These are phyloP conservation scores for Chromis chromis DNA, from an alignment of 2,797 vertebrate species.

Conservation along the genomic window DNA sequence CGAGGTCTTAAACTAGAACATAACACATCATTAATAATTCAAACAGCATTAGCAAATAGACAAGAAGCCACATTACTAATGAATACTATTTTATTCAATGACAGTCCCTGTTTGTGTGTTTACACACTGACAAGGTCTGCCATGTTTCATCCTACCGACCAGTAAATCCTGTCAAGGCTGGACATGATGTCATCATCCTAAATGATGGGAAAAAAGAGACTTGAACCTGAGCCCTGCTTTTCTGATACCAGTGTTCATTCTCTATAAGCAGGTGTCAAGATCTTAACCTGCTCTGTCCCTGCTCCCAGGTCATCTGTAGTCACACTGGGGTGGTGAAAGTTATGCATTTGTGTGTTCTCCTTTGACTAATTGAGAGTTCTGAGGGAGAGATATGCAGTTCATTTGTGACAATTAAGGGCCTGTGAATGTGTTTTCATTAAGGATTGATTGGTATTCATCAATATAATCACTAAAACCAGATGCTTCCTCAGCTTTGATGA, in stretches of 20 bases:
- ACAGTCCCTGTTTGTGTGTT: conserved; percentile 1
- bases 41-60: conserved; percentile 9
- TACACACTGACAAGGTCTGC: neutral
- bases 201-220: conserved; percentile 8
- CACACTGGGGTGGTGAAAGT: conserved; percentile 16
- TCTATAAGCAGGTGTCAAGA: neutral
- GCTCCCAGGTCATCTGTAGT: neutral
- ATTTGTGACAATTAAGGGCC: conserved; percentile 35
- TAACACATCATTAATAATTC: conserved; percentile 38
- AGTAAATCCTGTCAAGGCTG: conserved; percentile 14
- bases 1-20: conserved; percentile 1
- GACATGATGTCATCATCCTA: conserved; percentile 11
- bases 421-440: conserved; percentile 47
- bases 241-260: neutral
- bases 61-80: neutral
- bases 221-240: conserved; percentile 9
- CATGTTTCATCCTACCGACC: neutral
- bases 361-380: conserved; percentile 32
- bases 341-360: conserved; percentile 9
- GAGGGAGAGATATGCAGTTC: conserved; percentile 4
- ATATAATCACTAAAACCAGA: conserved; percentile 53
- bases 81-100: neutral
- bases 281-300: conserved; percentile 15
- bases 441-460: conserved; percentile 40
- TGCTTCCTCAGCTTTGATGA: conserved; percentile 45